Percentiles rank a stretch among this genome's conserved stretches.
Evolutionary conservation across 2,888 invertebrate genomes (phyloP).

Genomic region (Catonia carolina): DNA sequence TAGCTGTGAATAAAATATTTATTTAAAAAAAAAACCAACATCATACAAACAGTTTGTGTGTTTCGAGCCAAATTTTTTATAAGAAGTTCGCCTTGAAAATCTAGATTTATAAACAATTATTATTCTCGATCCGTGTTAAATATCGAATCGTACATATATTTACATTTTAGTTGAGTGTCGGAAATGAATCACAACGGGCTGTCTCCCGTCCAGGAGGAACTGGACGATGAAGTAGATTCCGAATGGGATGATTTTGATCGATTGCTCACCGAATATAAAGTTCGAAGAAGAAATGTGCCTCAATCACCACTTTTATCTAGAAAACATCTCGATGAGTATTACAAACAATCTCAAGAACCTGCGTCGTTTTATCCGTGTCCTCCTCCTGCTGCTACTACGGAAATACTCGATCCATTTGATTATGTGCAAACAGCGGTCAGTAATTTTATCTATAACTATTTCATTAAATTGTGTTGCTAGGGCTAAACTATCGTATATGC

Average conservation of each 20-base stretch:
- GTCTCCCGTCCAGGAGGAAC: conserved; percentile 26
- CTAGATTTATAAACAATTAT: too few species aligned
- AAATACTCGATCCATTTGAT: conserved; percentile 42
- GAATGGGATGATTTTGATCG: conserved; percentile 56
- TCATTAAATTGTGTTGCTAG: too few species aligned
- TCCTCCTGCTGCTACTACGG: conserved; percentile 45
- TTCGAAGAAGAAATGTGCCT: conserved; percentile 32
- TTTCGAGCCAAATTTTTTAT: too few species aligned
- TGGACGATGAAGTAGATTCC: conserved; percentile 47
- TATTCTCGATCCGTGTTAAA: too few species aligned
- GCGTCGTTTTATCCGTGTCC: conserved; percentile 54
- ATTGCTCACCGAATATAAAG: conserved; percentile 46
- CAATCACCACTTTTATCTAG: conserved; percentile 28
- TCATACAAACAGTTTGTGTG: too few species aligned
- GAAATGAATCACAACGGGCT: not conserved
- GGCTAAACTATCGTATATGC: too few species aligned
- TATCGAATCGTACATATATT: too few species aligned
- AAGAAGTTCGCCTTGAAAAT: too few species aligned
- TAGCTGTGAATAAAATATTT: too few species aligned
- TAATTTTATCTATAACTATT: too few species aligned
- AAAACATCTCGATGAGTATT: conserved; percentile 8
- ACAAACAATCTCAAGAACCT: conserved; percentile 36
- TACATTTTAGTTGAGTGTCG: not conserved
- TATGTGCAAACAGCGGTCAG: conserved; percentile 45
- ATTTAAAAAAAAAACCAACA: too few species aligned